Percentiles rank a stretch among this genome's conserved stretches.
Conservation (phyloP, 2,797 vertebrate genomes). For the Scyliorhinus canicula region DNA sequence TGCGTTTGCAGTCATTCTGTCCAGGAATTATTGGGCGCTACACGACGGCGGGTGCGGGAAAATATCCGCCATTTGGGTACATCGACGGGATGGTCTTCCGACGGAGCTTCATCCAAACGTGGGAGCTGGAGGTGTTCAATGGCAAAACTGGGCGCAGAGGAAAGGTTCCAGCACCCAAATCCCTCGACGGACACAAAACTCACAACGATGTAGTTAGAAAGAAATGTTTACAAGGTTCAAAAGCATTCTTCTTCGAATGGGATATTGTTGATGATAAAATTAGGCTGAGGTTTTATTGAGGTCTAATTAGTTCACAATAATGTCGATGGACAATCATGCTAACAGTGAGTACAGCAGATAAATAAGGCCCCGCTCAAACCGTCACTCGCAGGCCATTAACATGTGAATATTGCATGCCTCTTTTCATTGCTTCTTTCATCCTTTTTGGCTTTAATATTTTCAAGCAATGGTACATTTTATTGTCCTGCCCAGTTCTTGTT, state of each 20-base stretch:
- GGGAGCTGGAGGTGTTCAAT: too few species aligned
- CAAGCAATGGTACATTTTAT: neutral
- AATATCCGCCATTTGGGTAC: neutral
- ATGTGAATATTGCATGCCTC: neutral
- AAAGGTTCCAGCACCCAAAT: neutral
- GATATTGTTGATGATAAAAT: neutral
- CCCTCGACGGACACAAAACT: neutral
- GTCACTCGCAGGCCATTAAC: neutral
- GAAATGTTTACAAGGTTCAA: neutral
- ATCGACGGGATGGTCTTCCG: neutral
- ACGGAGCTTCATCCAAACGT: too few species aligned
- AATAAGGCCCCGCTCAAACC: neutral
- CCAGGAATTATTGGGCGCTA: neutral
- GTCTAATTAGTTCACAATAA: neutral
- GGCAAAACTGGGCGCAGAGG: neutral
- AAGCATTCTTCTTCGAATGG: neutral
- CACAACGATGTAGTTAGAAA: neutral
- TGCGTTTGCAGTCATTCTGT: neutral
- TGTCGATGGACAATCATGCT: neutral
- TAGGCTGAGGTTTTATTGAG: neutral
- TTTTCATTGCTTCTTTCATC: neutral
- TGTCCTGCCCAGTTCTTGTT: neutral
- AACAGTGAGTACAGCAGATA: neutral
- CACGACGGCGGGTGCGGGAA: neutral
- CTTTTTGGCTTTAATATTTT: neutral